Percentiles rank a stretch among this genome's conserved stretches.
phyloP scores from a whole-genome alignment of 2,113 vertebrate genomes.

The Myrmecophaga tridactyla region DNA sequence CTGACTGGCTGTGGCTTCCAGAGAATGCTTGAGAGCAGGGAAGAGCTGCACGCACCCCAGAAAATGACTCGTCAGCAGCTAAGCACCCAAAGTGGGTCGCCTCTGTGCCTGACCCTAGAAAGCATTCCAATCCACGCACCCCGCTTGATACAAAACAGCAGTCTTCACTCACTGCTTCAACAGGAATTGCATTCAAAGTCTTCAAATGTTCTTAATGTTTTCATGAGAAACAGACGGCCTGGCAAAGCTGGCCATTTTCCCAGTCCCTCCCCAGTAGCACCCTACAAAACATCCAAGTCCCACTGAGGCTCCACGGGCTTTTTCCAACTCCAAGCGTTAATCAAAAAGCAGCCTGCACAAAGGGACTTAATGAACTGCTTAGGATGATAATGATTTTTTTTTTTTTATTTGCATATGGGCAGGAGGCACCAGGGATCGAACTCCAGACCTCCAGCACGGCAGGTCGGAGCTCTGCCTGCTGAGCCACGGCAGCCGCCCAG shows the following conservation, averaged over 20 bases:
- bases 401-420: too few species aligned
- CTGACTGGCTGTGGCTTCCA: not conserved
- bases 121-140: fast-evolving
- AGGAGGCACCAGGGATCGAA: too few species aligned
- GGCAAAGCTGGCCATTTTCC: fast-evolving
- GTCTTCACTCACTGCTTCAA: not conserved
- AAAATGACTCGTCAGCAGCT: not conserved
- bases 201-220: not conserved
- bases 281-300: not conserved
- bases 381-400: fast-evolving
- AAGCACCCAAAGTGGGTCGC: too few species aligned
- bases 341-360: not conserved
- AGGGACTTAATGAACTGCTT: fast-evolving
- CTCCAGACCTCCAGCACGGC: too few species aligned
- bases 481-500: too few species aligned
- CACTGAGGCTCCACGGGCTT: fast-evolving
- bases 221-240: fast-evolving
- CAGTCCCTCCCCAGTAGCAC: not conserved
- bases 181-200: not conserved
- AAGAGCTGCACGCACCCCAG: not conserved
- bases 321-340: fast-evolving
- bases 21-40: fast-evolving
- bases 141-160: fast-evolving
- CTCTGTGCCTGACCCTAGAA: not conserved
- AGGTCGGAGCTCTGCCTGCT: too few species aligned